Evolutionary conservation across 2,797 vertebrate species (phyloP).

Genomic region (Pseudocheirus occidentalis): DNA sequence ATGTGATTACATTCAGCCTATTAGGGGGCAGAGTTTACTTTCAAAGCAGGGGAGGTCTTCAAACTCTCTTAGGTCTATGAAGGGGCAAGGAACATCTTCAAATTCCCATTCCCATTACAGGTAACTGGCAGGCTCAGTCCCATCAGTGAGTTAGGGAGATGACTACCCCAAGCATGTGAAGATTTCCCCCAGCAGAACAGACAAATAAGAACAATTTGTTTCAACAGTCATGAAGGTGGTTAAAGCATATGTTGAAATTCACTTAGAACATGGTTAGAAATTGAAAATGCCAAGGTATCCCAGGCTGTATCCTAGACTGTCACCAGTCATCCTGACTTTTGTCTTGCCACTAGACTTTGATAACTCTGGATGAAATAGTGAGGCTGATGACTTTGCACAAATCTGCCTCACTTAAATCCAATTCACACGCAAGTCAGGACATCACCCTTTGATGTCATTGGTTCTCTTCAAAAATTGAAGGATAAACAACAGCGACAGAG

Average conservation of each 20-base stretch:
- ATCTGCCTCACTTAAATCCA: no score
- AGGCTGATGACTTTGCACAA: neutral
- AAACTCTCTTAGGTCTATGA: no score
- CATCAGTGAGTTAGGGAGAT: neutral
- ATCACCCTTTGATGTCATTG: neutral
- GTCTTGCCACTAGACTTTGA: neutral
- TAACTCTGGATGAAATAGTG: no score
- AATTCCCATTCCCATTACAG: no score
- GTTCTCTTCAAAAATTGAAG: neutral
- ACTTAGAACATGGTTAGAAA: neutral
- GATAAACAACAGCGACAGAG: neutral
- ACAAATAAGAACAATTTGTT: neutral
- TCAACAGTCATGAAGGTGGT: neutral
- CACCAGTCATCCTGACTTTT: neutral
- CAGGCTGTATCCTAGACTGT: neutral
- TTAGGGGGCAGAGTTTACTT: no score
- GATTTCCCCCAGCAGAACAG: neutral
- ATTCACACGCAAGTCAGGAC: neutral
- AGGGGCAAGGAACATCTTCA: no score
- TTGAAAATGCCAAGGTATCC: neutral
- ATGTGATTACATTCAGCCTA: no score
- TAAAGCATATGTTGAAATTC: neutral
- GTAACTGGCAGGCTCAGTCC: no score
- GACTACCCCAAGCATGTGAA: neutral
- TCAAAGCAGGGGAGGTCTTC: no score